Conservation (phyloP, 2,888 invertebrate species). For the Tetanocera ferruginea region DNA sequence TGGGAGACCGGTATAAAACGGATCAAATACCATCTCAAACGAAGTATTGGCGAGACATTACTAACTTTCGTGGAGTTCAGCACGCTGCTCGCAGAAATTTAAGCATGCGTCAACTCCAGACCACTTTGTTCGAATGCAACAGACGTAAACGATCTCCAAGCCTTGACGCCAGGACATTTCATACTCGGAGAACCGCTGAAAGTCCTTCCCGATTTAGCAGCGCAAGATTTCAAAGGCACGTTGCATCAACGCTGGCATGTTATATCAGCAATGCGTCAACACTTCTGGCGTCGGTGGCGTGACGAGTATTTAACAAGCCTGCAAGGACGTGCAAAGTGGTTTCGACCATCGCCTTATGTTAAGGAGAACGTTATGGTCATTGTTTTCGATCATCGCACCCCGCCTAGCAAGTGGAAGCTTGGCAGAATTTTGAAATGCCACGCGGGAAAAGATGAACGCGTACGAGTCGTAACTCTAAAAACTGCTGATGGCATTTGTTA, state of each 20-base stretch:
- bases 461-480: no score
- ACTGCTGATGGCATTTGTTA: no score
- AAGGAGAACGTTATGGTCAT: background rate
- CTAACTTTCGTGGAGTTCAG: constrained; percentile 32
- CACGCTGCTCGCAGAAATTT: constrained; percentile 30
- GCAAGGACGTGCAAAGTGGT: background rate
- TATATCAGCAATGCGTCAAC: background rate
- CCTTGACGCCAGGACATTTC: no score
- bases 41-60: constrained; percentile 5
- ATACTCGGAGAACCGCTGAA: no score
- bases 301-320: background rate
- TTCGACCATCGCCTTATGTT: background rate
- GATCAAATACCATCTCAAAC: constrained; percentile 17
- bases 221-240: background rate
- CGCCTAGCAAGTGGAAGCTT: background rate
- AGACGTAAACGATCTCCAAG: constrained; percentile 1
- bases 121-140: background rate
- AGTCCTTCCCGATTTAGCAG: no score
- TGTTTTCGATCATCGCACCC: background rate
- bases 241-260: background rate
- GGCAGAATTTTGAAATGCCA: background rate
- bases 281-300: background rate
- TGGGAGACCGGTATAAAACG: constrained; percentile 39
- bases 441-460: no score
- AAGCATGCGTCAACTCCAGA: constrained; percentile 36